Percentiles rank a stretch among this genome's conserved stretches.
phyloP scores from a whole-genome alignment of 2,888 invertebrate species.

The Euzophera pinguis region DNA sequence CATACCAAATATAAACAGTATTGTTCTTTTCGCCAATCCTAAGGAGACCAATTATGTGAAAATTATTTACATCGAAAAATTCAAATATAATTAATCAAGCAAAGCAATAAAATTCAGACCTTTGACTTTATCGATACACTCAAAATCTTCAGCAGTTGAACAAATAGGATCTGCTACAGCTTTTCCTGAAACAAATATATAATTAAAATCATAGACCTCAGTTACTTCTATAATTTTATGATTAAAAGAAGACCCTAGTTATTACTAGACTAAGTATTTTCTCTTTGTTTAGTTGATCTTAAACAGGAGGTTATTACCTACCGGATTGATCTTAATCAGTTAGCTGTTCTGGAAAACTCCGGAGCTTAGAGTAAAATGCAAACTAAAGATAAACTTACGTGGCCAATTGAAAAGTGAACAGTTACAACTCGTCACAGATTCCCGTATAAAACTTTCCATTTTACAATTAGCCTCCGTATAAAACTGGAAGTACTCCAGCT shows the following conservation, averaged over 20 bases:
- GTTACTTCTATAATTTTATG: background rate
- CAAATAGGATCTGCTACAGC: conserved; percentile 53
- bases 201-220: background rate
- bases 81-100: background rate
- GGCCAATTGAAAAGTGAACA: conserved; percentile 72
- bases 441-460: conserved; percentile 68
- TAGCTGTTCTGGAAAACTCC: too few relatives aligned
- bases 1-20: too few relatives aligned
- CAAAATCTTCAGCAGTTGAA: conserved; percentile 51
- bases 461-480: conserved; percentile 79
- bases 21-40: too few relatives aligned
- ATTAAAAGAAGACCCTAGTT: too few relatives aligned
- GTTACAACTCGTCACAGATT: conserved; percentile 61
- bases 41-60: too few relatives aligned
- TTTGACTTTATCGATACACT: conserved; percentile 53
- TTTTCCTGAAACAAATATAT: conserved; percentile 42
- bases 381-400: conserved; percentile 40
- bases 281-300: too few relatives aligned
- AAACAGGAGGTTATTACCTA: too few relatives aligned
- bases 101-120: conserved; percentile 29
- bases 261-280: too few relatives aligned
- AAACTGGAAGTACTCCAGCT: conserved; percentile 56
- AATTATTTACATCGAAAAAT: too few relatives aligned
- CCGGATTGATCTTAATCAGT: too few relatives aligned
- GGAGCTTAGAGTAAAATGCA: background rate